Evolutionary conservation across 2,113 vertebrate species (phyloP).

Genomic region (Dipodomys merriami): DNA sequence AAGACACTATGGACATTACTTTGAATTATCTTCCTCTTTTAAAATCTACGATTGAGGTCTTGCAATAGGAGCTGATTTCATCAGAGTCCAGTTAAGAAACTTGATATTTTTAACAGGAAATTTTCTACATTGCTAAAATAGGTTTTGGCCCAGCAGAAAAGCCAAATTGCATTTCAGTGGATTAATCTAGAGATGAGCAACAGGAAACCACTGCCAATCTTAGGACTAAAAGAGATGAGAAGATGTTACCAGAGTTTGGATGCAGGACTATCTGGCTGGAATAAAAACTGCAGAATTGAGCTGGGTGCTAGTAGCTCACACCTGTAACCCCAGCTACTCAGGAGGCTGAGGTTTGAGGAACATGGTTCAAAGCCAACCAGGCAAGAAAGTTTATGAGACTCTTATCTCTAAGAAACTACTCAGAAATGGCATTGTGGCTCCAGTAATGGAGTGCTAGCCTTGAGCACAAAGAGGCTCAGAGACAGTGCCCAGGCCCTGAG

Average conservation of each 20-base stretch:
- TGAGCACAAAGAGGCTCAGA: too few species aligned
- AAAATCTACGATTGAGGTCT: not conserved
- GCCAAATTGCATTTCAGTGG: not conserved
- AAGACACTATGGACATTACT: not conserved
- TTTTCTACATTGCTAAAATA: constrained; percentile 12
- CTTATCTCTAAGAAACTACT: too few species aligned
- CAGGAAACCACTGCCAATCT: not conserved
- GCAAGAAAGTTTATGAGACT: too few species aligned
- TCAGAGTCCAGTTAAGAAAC: not conserved
- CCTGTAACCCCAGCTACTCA: too few species aligned
- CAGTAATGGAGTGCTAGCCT: too few species aligned
- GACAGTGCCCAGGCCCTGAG: too few species aligned
- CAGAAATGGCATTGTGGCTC: too few species aligned
- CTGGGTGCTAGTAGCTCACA: too few species aligned
- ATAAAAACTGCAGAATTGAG: not conserved
- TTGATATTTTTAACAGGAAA: not conserved
- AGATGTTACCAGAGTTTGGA: not conserved
- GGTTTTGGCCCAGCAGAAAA: not conserved
- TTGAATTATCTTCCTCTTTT: not conserved
- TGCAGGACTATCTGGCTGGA: not conserved
- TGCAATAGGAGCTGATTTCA: not conserved
- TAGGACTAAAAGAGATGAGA: not conserved
- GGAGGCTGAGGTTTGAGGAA: too few species aligned
- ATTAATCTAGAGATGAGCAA: not conserved
- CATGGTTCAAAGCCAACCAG: too few species aligned